Evolutionary conservation across 2,797 vertebrate genomes (phyloP), one percentile per base, ranked within the genome.

Genomic region (Amniataba percoides): DNA sequence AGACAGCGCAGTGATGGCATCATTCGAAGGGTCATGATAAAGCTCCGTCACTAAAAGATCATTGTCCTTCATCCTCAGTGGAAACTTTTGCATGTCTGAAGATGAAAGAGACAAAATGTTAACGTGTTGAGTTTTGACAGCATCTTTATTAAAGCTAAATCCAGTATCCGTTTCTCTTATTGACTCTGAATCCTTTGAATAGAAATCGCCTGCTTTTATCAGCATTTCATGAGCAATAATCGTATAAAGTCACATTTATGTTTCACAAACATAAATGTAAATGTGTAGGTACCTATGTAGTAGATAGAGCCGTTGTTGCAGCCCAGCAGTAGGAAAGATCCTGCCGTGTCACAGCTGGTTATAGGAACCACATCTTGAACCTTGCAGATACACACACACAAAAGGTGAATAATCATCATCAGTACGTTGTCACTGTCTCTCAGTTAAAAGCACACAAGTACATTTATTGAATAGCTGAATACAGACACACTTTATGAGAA

Each of bases 251-350:
- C 2, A 19, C n/a, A n/a, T n/a, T n/a, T n/a, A n/a, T n/a, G n/a
- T n/a, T 42, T 56, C 23, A 19, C 14, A 21, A 53, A 77, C n/a
- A 56, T 49, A 23, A 58, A 34, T 34, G 36, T 60, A 12, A 73
- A 27, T 72, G 11, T 34, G 1, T 40, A 21, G 63, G 6, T 93
- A 99, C 98, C 98, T 85, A 99, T 99, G 78, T 99, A 99, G 88
- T 99, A 99, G 92, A 99, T 97, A 0, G 98, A 99, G 46, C 98
- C 98, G 2, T 99, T 99, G 93, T 97, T 99, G 89, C 98, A 99
- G 55, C 98, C 98, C 86, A 99, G 92, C 1, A 99, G 94, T 3
- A 99, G 94, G 80, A 99, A 99, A 61, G 97, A 99, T 45, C 98
- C 98, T 4, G 98, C 98, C 11, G 98, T 99, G 92, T 99, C 98